Evolutionary conservation across 2,888 invertebrate genomes (phyloP), one percentile per base, ranked within the genome.

Genomic region (Catocala fraxini): DNA sequence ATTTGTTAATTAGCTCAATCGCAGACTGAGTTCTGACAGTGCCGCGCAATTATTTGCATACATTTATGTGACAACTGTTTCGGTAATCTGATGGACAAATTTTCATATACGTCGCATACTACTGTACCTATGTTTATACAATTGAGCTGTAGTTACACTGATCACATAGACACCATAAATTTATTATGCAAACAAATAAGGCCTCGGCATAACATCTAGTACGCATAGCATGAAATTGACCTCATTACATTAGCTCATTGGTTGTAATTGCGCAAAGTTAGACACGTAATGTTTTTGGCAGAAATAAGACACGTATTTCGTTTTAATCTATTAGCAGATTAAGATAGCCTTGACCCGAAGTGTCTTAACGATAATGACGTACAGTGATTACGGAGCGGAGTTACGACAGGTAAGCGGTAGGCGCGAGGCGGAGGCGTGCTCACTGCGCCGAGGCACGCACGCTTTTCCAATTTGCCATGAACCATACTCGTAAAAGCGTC

Each of bases 311-410:
- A 47, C 11, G 33, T 9, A 74, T 65, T 56, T 70, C 57, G 59
- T 65, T 72, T 71, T 73, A 75, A 80, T 80, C 68, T 69, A 70
- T 65, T 59, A 57, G 15, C 56, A 71, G 70, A 76, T 82, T 77
- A 79, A 69, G 58, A 39, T 52, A 13, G 53, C 75, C 75, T 70
- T 82, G 80, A 70, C 80, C 79, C 62, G 42, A 63, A 69, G 63
- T 69, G 68, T 67, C 66, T 71, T 70, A 71, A 68, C 51, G 69
- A 70, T 76, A 72, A 75, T 80, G 25, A 77, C 56, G 61, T 72
- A 63, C 57, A 61, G 73, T 70, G 72, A 79, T 79, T 80, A 73
- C 65, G 61, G 68, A 60, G 63, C 65, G 61, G 68, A 59, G 64
- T 66, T 75, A 65, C 56, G 61, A 57, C 49, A 55, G 63, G 47